Conservation (phyloP, 2,113 vertebrate species). For the Piliocolobus tephrosceles region DNA sequence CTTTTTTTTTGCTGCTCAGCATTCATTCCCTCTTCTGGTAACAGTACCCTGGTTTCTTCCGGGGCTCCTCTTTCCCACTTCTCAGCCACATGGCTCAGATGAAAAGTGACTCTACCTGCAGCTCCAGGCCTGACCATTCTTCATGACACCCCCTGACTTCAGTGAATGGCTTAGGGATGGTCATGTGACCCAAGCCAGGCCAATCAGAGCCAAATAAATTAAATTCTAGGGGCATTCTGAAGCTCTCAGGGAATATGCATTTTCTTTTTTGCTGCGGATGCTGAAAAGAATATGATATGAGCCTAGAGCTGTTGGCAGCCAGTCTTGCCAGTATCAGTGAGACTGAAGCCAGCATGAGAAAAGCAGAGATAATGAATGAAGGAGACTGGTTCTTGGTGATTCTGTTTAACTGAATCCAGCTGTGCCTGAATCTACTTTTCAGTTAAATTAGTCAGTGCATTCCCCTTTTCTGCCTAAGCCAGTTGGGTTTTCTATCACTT, state of each 20-base stretch:
- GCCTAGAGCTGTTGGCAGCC: background rate
- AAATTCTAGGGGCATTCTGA: background rate
- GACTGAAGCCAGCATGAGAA: background rate
- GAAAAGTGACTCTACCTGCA: background rate
- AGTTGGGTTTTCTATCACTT: background rate
- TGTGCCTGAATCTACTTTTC: background rate
- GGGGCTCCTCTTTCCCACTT: background rate
- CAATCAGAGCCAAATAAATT: background rate
- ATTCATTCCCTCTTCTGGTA: background rate
- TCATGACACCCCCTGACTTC: too few relatives aligned
- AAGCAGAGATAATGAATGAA: background rate
- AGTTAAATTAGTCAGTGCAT: background rate
- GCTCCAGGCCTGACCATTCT: background rate
- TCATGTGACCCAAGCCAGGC: background rate
- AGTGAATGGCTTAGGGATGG: background rate
- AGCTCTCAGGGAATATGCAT: too few relatives aligned
- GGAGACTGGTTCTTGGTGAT: background rate
- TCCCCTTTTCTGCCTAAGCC: background rate
- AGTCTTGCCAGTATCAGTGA: background rate
- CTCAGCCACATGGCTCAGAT: background rate
- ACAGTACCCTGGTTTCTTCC: background rate
- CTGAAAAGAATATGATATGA: too few relatives aligned
- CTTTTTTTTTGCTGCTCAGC: background rate
- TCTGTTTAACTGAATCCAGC: background rate
- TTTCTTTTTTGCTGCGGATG: background rate